A percentile compares a stretch with the other conserved stretches of the same genome.
Conservation (phyloP, 2,888 invertebrate species). For the Erebia epiphron region DNA sequence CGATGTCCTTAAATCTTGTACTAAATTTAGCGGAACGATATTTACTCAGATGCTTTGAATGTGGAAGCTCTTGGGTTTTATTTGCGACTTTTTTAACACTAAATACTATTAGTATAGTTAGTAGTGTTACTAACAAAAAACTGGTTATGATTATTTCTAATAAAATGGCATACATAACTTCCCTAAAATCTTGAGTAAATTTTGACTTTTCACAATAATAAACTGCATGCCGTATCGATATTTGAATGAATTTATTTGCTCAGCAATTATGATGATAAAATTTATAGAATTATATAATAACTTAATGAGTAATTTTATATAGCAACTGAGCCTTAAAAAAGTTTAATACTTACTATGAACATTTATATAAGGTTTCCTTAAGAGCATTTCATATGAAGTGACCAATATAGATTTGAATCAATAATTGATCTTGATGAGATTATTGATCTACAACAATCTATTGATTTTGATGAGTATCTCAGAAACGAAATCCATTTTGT, state of each 20-base stretch:
- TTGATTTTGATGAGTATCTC: not conserved
- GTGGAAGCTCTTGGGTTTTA: constrained; percentile 2
- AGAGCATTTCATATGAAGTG: not conserved
- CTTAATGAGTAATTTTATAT: no score
- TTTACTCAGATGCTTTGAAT: constrained; percentile 14
- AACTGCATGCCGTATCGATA: not conserved
- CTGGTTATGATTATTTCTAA: not conserved
- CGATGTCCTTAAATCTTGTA: constrained; percentile 8
- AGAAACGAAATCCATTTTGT: not conserved
- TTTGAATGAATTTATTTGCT: not conserved
- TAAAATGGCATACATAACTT: not conserved
- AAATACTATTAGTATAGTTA: not conserved
- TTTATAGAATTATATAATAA: no score
- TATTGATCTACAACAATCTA: not conserved
- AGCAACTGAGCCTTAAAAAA: no score
- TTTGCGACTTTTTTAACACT: not conserved
- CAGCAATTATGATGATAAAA: no score
- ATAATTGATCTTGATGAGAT: not conserved
- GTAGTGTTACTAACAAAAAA: not conserved
- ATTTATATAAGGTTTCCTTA: no score
- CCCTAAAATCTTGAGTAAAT: not conserved
- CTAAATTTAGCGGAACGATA: not conserved
- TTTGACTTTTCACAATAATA: not conserved
- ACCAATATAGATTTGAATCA: not conserved
- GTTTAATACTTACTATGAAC: no score